Evolutionary conservation across 2,797 vertebrate species (phyloP), one percentile per base, ranked within the genome.

Genomic region (Lindbergichthys nudifrons): DNA sequence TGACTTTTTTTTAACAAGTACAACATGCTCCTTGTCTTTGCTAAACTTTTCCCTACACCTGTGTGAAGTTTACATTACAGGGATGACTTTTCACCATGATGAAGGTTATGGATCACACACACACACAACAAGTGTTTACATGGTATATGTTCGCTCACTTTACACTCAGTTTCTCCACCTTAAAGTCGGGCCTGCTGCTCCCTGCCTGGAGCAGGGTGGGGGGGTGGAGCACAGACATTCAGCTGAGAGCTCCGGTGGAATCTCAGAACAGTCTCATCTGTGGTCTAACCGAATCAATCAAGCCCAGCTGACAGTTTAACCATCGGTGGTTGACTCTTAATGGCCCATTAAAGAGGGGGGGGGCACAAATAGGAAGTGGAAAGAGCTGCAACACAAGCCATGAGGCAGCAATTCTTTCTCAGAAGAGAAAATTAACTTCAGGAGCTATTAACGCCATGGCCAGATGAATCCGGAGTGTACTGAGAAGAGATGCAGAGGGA

Each of bases 21-120:
- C 90, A 92, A 92, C 93, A 92, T 18, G 52, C 77, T 83, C 60
- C 67, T 88, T 62, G 80, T 85, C 86, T 91, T 87, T 83, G 80
- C 84, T 83, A 82, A 93, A 93, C 89, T 92, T 93, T 85, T 93
- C 75, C 73, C 73, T 74, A 76, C 72, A 80, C 81, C 80, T 85
- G 81, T 52, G 43, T 56, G 60, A 58, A n/a, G 60, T 68, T 75
- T 66, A 66, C 67, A 79, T 80, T 73, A 68, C 80, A 76, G 70
- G 46, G 41, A 18, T 0, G 58, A 57, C 58, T 68, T 30, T 15
- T 39, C 32, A 57, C 16, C 48, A 19, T 11, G 32, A 10, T 50
- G 30, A 43, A 58, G 56, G 39, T 16, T 39, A 66, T 0, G 13
- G 65, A 65, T 47, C 57, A 47, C 15, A 3, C 53, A 43, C 26